Percentiles rank a stretch among this genome's conserved stretches.
These are phyloP conservation scores for Polylopha cassiicola DNA, from an alignment of 2,888 invertebrate species.

Conservation along the genomic window DNA sequence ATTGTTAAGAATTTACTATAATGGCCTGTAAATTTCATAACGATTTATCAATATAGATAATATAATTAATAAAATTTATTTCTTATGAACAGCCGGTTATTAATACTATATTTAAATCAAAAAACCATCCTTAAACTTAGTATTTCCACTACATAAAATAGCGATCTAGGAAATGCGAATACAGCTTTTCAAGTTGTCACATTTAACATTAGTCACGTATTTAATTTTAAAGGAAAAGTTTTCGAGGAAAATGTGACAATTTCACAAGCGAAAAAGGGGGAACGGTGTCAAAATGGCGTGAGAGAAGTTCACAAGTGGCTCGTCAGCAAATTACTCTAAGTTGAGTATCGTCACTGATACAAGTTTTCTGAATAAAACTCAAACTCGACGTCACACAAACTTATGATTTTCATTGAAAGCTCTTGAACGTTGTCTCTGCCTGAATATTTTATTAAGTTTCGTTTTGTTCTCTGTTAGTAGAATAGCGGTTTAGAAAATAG, in stretches of 20 bases:
- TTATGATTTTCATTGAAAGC: slow-evolving; percentile 65
- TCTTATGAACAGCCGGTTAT: too few species aligned
- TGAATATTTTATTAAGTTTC: background rate
- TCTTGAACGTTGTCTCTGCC: slow-evolving; percentile 21
- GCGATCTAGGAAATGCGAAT: too few species aligned
- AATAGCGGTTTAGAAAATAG: too few species aligned
- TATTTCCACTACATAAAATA: too few species aligned
- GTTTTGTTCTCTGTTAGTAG: too few species aligned
- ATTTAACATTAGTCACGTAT: slow-evolving; percentile 8
- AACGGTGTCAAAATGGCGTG: slow-evolving; percentile 40
- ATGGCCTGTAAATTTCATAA: too few species aligned
- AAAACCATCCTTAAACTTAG: too few species aligned
- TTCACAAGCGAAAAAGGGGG: slow-evolving; percentile 26
- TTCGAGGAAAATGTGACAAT: slow-evolving; percentile 21
- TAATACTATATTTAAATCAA: too few species aligned
- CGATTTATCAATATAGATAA: too few species aligned
- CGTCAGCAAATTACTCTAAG: slow-evolving; percentile 64
- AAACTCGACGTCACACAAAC: slow-evolving; percentile 57
- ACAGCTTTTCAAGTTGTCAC: too few species aligned
- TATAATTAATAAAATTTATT: too few species aligned
- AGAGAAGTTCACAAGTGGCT: slow-evolving; percentile 53
- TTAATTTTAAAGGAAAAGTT: slow-evolving; percentile 19
- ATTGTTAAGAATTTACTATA: too few species aligned
- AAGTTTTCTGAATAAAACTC: slow-evolving; percentile 46
- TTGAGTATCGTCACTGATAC: slow-evolving; percentile 46